phyloP scores from a whole-genome alignment of 1,140 invertebrate genomes.

The Galendromus occidentalis region DNA sequence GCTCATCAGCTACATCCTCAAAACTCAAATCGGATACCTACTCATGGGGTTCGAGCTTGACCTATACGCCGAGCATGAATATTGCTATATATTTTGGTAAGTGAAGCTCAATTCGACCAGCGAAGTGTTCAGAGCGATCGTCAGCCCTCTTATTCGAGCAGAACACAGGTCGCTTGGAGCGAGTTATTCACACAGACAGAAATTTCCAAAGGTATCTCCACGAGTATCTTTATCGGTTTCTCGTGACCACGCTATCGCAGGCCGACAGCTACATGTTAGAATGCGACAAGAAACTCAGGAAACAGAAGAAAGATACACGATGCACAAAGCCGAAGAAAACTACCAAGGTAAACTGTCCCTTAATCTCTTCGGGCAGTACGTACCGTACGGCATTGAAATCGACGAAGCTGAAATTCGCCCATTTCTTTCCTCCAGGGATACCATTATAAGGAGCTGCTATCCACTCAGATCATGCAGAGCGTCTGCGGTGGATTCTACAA shows the following conservation, averaged over 20 bases:
- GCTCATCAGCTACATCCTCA: slow-evolving; percentile 82
- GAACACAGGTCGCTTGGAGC: slow-evolving; percentile 5
- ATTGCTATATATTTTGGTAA: slow-evolving; percentile 80
- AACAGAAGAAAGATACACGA: slow-evolving; percentile 1
- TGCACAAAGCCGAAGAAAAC: slow-evolving; percentile 24
- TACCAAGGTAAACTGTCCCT: slow-evolving; percentile 20
- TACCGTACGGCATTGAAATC: background rate
- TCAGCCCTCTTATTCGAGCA: too few relatives aligned
- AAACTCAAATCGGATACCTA: slow-evolving; percentile 86
- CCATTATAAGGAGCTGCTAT: slow-evolving; percentile 29
- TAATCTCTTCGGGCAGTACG: background rate
- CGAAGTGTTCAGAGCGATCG: too few relatives aligned
- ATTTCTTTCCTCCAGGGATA: slow-evolving; percentile 17
- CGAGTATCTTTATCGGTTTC: slow-evolving; percentile 82
- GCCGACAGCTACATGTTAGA: slow-evolving; percentile 64
- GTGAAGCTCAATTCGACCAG: slow-evolving; percentile 18
- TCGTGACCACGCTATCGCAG: slow-evolving; percentile 65
- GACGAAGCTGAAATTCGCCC: slow-evolving; percentile 12
- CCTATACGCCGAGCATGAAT: slow-evolving; percentile 87
- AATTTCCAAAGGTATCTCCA: slow-evolving; percentile 49
- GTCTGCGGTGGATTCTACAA: slow-evolving; percentile 88
- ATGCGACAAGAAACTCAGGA: slow-evolving; percentile 39
- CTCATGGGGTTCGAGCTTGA: slow-evolving; percentile 85
- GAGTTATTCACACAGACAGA: too few relatives aligned
- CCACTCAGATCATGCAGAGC: slow-evolving; percentile 52